These are phyloP conservation scores for Oryzias curvinotus DNA, from an alignment of 2,113 vertebrate species.

Conservation along the genomic window DNA sequence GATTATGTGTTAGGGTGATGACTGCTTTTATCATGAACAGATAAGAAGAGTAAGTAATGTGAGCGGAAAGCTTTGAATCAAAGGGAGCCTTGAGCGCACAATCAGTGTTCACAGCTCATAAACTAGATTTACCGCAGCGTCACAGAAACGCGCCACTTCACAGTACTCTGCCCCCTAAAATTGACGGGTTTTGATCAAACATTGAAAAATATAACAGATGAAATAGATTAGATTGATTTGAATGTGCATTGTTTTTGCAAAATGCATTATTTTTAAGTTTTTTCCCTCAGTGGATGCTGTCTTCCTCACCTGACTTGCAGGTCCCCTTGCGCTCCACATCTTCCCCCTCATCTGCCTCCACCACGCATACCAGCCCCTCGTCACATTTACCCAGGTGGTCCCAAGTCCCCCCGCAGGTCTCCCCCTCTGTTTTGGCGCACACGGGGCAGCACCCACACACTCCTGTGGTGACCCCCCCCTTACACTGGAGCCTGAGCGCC, in stretches of 20 bases:
- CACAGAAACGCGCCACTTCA: neutral
- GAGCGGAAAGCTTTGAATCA: slow-evolving; percentile 59
- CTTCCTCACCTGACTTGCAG: slow-evolving; percentile 67
- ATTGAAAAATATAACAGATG: too few species aligned
- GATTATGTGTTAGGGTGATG: slow-evolving; percentile 32
- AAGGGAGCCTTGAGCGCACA: slow-evolving; percentile 65
- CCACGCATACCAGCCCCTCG: slow-evolving; percentile 67
- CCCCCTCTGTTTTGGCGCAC: slow-evolving; percentile 62
- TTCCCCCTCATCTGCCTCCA: slow-evolving; percentile 36
- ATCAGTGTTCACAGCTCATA: slow-evolving; percentile 63
- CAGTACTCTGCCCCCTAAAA: too few species aligned
- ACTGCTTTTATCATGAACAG: slow-evolving; percentile 35
- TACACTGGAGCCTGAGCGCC: slow-evolving; percentile 67
- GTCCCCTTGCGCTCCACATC: slow-evolving; percentile 52
- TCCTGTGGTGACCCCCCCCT: slow-evolving; percentile 67
- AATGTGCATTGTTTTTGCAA: neutral
- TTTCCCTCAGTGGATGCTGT: neutral
- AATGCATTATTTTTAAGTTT: neutral
- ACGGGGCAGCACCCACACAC: slow-evolving; percentile 74
- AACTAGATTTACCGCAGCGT: slow-evolving; percentile 40
- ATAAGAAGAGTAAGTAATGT: slow-evolving; percentile 64
- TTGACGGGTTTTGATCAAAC: too few species aligned
- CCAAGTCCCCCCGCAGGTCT: slow-evolving; percentile 74
- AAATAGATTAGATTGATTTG: too few species aligned
- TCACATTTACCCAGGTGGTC: slow-evolving; percentile 77